These are phyloP conservation scores for Mastigias papua DNA, from an alignment of 30 jellyfish, hydroid and myxozoan genomes.

Conservation along the genomic window DNA sequence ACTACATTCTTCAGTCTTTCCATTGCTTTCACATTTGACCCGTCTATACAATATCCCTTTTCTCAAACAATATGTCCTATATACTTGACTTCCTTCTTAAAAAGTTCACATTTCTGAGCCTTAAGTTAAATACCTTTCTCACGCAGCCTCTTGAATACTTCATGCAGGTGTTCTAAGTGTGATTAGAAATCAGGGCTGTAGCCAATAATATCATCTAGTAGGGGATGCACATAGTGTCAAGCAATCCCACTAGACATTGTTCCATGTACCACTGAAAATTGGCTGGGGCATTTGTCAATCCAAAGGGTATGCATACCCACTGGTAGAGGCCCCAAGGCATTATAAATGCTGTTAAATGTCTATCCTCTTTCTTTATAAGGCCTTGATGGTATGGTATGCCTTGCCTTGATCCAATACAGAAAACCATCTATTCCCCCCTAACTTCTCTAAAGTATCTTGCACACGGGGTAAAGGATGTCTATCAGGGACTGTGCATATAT, in stretches of 20 bases:
- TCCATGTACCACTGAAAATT: background rate
- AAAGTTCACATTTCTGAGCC: conserved; percentile 25
- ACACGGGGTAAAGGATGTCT: conserved; percentile 45
- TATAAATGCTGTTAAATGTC: conserved; percentile 1
- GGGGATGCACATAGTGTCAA: background rate
- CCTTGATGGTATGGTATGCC: conserved; percentile 18
- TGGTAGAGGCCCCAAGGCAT: background rate
- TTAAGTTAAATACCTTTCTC: background rate
- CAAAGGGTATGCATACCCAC: background rate
- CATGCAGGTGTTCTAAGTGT: background rate
- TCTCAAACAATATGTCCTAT: conserved; percentile 10
- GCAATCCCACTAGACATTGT: background rate
- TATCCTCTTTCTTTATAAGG: background rate
- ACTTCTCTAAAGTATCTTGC: conserved; percentile 26
- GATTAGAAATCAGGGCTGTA: background rate
- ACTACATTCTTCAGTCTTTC: background rate
- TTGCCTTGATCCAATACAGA: conserved; percentile 34
- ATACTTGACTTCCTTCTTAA: conserved; percentile 25
- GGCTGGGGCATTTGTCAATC: conserved; percentile 6
- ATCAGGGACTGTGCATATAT: conserved; percentile 23
- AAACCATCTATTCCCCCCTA: conserved; percentile 46
- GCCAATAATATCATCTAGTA: background rate
- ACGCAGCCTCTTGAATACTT: background rate
- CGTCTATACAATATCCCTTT: conserved; percentile 40
- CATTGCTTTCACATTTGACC: conserved; percentile 6